Conservation (phyloP, 2,113 vertebrate species). For the Puffinus mauretanicus region DNA sequence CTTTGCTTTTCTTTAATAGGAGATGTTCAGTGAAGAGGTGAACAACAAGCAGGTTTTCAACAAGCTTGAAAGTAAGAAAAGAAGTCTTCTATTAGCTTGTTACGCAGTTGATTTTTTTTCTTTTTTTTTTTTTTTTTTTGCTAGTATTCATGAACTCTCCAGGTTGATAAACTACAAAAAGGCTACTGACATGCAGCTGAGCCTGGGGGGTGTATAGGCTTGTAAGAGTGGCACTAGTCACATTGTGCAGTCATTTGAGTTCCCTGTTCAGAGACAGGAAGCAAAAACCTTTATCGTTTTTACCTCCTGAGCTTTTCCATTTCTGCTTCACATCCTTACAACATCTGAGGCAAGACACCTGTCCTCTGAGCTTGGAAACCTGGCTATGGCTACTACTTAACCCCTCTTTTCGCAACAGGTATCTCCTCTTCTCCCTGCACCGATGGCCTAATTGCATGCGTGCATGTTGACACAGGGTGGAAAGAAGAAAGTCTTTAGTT, state of each 20-base stretch:
- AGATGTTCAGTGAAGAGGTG: background rate
- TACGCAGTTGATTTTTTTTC: background rate
- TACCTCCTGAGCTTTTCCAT: background rate
- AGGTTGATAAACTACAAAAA: background rate
- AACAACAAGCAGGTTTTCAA: background rate
- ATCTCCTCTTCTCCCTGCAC: background rate
- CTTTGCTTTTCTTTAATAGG: background rate
- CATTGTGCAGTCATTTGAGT: background rate
- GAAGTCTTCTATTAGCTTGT: background rate
- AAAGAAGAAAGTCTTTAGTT: constrained; percentile 63
- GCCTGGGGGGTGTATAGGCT: fast-evolving
- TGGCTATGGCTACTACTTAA: background rate
- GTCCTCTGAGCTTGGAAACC: background rate
- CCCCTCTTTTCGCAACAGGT: background rate
- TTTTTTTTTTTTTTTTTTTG: too few relatives aligned
- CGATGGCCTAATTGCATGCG: background rate
- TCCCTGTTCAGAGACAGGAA: background rate
- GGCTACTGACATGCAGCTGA: background rate
- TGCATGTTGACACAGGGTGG: constrained; percentile 6
- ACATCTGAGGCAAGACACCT: background rate
- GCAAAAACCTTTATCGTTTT: background rate
- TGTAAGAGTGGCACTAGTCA: background rate
- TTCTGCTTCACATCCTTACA: background rate
- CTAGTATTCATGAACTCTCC: background rate
- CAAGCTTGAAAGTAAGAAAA: background rate